phyloP scores from a whole-genome alignment of 2,888 invertebrate genomes.

The Elmis aenea region DNA sequence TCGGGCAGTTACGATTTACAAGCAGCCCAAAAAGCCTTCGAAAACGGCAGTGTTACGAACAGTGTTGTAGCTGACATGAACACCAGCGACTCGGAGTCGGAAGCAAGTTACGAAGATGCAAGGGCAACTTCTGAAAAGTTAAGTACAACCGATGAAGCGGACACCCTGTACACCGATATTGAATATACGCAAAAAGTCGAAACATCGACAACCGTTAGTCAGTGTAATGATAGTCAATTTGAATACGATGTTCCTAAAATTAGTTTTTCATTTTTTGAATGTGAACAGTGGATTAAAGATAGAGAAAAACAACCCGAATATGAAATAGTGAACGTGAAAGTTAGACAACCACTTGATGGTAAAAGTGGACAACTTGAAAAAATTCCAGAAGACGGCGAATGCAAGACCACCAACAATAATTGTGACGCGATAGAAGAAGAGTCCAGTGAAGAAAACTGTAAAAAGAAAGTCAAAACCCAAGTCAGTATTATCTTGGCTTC shows the following conservation, averaged over 20 bases:
- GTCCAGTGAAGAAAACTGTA: conserved; percentile 18
- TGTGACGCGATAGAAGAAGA: not conserved
- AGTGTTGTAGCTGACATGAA: conserved; percentile 19
- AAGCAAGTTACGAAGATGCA: conserved; percentile 32
- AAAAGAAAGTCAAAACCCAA: no score
- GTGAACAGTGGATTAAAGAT: conserved; percentile 6
- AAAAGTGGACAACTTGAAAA: no score
- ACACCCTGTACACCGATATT: conserved; percentile 13
- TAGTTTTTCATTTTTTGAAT: conserved; percentile 43
- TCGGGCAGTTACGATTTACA: conserved; percentile 43
- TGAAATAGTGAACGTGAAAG: conserved; percentile 29
- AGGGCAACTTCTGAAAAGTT: conserved; percentile 25
- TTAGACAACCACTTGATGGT: no score
- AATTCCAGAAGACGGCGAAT: no score
- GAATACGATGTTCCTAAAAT: conserved; percentile 45
- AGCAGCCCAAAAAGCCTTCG: conserved; percentile 38
- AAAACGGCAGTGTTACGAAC: conserved; percentile 21
- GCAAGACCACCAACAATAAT: no score
- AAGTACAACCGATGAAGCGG: conserved; percentile 17
- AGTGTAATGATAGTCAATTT: conserved; percentile 22
- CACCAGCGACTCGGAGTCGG: conserved; percentile 30
- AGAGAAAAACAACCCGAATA: conserved; percentile 24
- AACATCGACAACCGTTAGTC: conserved; percentile 9
- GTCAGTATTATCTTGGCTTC: conserved; percentile 33
- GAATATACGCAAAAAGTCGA: conserved; percentile 11